phyloP scores from a whole-genome alignment of 2,113 vertebrate species.

The Sardina pilchardus region DNA sequence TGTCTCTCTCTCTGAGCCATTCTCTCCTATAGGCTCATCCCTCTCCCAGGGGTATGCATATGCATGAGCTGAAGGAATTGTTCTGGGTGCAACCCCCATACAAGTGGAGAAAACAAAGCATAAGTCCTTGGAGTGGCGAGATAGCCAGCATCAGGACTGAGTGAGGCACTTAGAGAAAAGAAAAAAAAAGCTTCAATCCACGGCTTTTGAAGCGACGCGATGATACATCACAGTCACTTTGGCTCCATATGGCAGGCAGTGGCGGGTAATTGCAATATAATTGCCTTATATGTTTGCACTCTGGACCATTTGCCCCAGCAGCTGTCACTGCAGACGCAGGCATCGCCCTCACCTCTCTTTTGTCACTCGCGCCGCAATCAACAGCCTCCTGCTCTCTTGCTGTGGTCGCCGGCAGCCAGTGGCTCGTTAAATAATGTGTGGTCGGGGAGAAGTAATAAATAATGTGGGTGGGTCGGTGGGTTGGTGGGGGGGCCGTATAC shows the following conservation, averaged over 20 bases:
- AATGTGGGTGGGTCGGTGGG: not conserved
- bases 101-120: not conserved
- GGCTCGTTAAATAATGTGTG: conserved; percentile 55
- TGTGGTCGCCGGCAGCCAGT: conserved; percentile 40
- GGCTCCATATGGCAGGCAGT: conserved; percentile 67
- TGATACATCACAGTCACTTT: conserved; percentile 57
- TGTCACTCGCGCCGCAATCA: conserved; percentile 30
- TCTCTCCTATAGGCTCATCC: too few relatives aligned
- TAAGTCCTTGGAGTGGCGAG: not conserved
- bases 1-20: not conserved
- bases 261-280: conserved; percentile 66
- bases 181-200: not conserved
- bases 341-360: conserved; percentile 21
- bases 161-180: not conserved
- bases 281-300: conserved; percentile 69
- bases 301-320: conserved; percentile 67
- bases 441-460: conserved; percentile 1
- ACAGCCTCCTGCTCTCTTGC: conserved; percentile 35
- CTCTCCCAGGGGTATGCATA: not conserved
- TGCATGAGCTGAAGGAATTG: not conserved
- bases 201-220: conserved; percentile 44
- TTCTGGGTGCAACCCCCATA: not conserved
- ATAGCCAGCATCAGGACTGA: not conserved
- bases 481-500: not conserved
- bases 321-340: conserved; percentile 63